Evolutionary conservation across 2,797 vertebrate species (phyloP), one percentile per base, ranked within the genome.

Genomic region (Tokudaia muenninki): DNA sequence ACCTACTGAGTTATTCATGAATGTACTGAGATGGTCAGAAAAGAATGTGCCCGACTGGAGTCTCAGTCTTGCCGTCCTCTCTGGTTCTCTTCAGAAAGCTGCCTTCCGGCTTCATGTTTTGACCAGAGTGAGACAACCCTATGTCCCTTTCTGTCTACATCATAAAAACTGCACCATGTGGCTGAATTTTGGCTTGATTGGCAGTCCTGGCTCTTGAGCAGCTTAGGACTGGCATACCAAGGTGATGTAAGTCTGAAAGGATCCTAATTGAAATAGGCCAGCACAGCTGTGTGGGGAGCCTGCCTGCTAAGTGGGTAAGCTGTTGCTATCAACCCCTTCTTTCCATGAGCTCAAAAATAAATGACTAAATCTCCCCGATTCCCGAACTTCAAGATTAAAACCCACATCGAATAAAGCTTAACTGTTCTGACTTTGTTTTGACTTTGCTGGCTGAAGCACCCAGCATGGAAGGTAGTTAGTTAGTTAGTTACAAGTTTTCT

Each of bases 311-410:
- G 91, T 84, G 95, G 97, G 95, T 92, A 94, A 96, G 96, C 91
- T 95, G 83, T 84, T 90, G 94, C 97, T 96, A 96, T 97, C 97
- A 97, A 93, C 82, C 91, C 84, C 91, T 97, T 97, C 97, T 97
- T 98, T 98, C 97, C 97, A 96, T 95, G 92, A 97, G 95, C 96
- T 97, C 96, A 96, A 97, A 97, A 96, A 92, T 95, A 97, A 96
- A 95, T 97, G 97, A 97, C 97, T 97, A 97, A 96, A 82, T 95
- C 92, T 96, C 91, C 96, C 96, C 95, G 92, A 79, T 90, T 97
- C 97, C 91, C 3, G 2, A 94, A 95, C 90, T 95, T 96, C 87
- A 92, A 93, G 96, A 95, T 96, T 93, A 95, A 97, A 93, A 94
- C 65, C 57, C 82, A 86, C 84, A 9, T 31, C 34, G 72, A 93